These are phyloP conservation scores for Drosophila teissieri DNA, from an alignment of 1,140 invertebrate genomes.

Conservation along the genomic window DNA sequence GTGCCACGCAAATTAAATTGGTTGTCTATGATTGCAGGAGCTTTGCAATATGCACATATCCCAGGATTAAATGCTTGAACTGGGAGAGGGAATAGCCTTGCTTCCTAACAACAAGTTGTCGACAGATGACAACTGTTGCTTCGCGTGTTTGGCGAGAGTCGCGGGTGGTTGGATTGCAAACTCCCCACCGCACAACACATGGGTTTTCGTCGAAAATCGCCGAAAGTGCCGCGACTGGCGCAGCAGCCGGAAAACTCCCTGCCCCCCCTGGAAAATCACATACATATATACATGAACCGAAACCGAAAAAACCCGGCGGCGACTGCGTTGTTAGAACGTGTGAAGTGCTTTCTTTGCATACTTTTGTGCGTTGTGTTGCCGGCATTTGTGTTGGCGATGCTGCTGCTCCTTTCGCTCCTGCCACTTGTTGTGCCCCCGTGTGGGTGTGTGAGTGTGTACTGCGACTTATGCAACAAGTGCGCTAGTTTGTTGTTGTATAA, in stretches of 20 bases:
- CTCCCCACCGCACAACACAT: conserved; percentile 12
- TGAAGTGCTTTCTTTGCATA: conserved; percentile 79
- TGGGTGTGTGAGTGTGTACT: conserved; percentile 18
- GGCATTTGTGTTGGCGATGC: conserved; percentile 19
- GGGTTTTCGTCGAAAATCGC: conserved; percentile 70
- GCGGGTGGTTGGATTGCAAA: not conserved
- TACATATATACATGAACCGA: conserved; percentile 7
- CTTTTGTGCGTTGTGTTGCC: conserved; percentile 71
- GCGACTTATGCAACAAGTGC: conserved; percentile 78
- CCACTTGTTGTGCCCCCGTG: conserved; percentile 62
- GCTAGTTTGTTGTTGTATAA: conserved; percentile 73
- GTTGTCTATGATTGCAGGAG: not conserved
- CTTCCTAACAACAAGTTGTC: conserved; percentile 67
- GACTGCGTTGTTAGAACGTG: conserved; percentile 74
- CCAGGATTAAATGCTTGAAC: not conserved
- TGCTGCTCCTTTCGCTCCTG: conserved; percentile 42
- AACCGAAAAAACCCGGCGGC: conserved; percentile 26
- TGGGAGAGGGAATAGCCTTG: not conserved
- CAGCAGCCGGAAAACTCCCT: conserved; percentile 32
- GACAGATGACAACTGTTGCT: conserved; percentile 74
- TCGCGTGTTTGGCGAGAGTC: conserved; percentile 13
- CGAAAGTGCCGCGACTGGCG: conserved; percentile 65
- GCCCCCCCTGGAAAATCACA: not conserved
- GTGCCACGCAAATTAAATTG: conserved; percentile 2
- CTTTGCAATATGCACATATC: not conserved